Evolutionary conservation across 2,113 vertebrate genomes (phyloP).

Genomic region (Excalfactoria chinensis): DNA sequence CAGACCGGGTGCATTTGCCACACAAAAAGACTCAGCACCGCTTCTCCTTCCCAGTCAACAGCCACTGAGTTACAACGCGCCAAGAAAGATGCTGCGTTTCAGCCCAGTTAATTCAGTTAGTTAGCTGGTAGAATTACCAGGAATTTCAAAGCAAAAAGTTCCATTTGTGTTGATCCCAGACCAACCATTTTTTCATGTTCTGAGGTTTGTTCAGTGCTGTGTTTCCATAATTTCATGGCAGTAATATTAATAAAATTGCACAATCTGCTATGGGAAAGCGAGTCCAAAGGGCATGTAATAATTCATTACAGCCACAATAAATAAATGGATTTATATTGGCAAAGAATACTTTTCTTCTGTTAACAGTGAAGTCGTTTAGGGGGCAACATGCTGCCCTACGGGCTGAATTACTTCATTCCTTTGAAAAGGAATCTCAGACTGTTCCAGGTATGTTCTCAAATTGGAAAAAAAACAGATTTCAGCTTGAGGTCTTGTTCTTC

Average conservation of each 20-base stretch:
- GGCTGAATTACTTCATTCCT: not conserved
- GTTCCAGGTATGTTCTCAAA: not conserved
- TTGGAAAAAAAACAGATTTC: not conserved
- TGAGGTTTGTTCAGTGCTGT: not conserved
- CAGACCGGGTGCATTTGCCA: not conserved
- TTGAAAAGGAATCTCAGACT: not conserved
- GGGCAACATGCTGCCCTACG: not conserved
- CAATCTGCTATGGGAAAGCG: not conserved
- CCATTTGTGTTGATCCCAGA: not conserved
- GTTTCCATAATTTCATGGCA: not conserved
- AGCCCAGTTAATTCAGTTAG: not conserved
- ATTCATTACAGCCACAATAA: not conserved
- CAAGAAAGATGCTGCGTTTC: not conserved
- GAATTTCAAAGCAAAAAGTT: not conserved
- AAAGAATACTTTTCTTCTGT: not conserved
- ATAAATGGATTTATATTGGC: not conserved
- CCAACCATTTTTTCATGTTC: not conserved
- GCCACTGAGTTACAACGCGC: rapidly evolving
- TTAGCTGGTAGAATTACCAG: not conserved
- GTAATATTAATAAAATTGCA: not conserved
- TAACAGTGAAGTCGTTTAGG: not conserved
- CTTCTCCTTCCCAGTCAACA: not conserved
- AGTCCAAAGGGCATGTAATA: not conserved
- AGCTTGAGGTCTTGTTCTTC: not conserved
- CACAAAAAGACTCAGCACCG: not conserved